phyloP scores from a whole-genome alignment of 2,888 invertebrate genomes.

The Hirtodrosophila cameraria region DNA sequence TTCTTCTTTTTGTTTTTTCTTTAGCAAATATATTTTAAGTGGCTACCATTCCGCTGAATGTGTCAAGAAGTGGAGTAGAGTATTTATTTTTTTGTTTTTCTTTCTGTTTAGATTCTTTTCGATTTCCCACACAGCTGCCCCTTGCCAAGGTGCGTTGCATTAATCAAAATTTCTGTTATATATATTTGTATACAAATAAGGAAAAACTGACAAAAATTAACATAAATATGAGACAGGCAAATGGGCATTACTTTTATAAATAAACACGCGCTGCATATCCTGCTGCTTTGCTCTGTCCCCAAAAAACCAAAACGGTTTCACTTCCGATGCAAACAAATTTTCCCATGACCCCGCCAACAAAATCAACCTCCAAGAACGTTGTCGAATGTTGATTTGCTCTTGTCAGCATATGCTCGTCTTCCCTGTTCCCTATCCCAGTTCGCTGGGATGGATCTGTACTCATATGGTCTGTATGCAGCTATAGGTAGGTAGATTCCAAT shows the following conservation, averaged over 20 bases:
- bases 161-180: constrained; percentile 74
- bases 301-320: constrained; percentile 62
- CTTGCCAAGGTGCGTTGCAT: constrained; percentile 75
- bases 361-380: constrained; percentile 19
- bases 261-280: constrained; percentile 63
- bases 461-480: constrained; percentile 8
- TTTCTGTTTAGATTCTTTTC: no score
- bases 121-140: constrained; percentile 48
- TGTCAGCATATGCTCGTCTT: constrained; percentile 69
- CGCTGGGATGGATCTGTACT: constrained; percentile 8
- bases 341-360: constrained; percentile 67
- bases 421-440: constrained; percentile 12
- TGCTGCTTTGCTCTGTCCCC: no score
- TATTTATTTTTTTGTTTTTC: background rate
- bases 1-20: constrained; percentile 8
- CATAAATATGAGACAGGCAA: constrained; percentile 62
- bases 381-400: constrained; percentile 63
- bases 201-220: constrained; percentile 61
- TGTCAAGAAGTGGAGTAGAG: constrained; percentile 30
- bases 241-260: constrained; percentile 47
- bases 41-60: constrained; percentile 55
- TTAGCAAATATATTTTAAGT: constrained; percentile 71
- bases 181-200: constrained; percentile 50
- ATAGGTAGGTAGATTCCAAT: constrained; percentile 31
- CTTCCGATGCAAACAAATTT: constrained; percentile 69